Evolutionary conservation across 2,888 invertebrate genomes (phyloP), one percentile per base, ranked within the genome.

Genomic region (Dicycla oo): DNA sequence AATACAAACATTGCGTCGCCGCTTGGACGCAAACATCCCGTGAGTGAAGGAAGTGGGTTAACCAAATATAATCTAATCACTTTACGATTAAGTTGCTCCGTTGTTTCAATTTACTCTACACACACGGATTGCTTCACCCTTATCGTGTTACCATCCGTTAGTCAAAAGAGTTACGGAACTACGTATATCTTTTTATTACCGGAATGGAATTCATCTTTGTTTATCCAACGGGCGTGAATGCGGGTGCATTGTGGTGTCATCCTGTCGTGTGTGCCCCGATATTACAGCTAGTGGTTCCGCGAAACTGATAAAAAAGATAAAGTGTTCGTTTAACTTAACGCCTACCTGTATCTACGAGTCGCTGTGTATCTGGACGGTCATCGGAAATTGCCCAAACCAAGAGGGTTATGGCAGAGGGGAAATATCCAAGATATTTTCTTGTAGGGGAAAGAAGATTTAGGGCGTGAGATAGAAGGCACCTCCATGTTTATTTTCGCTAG

Each of bases 11-110:
- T 92, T 91, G 90, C 90, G 85, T 87, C 80, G 88, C 83, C 87
- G 85, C 84, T 88, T 80, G 86, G 88, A 89, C 89, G 89, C 91
- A 94, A 94, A 94, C 94, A 94, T 94, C 93, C 93, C 92, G 91
- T 89, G 85, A 86, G 85, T 85, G 87, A 88, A 91, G 89, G 90
- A 94, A 93, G 84, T 91, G 84, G 91, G 92, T 88, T 92, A 92
- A 90, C 89, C 89, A 90, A 92, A 92, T 92, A 91, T 88, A 91
- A 89, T 89, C 89, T 89, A 87, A 91, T 92, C 88, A 86, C 85
- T 86, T 83, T 71, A 82, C 84, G 88, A 89, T 89, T 88, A 88
- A 88, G 81, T 88, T 87, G 86, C 86, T 78, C 70, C 65, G 78
- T 81, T 88, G 78, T 81, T 84, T 83, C 69, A 84, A 86, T 83